Conservation (phyloP, 2,797 vertebrate genomes). For the Cyprinodon diabolis region DNA sequence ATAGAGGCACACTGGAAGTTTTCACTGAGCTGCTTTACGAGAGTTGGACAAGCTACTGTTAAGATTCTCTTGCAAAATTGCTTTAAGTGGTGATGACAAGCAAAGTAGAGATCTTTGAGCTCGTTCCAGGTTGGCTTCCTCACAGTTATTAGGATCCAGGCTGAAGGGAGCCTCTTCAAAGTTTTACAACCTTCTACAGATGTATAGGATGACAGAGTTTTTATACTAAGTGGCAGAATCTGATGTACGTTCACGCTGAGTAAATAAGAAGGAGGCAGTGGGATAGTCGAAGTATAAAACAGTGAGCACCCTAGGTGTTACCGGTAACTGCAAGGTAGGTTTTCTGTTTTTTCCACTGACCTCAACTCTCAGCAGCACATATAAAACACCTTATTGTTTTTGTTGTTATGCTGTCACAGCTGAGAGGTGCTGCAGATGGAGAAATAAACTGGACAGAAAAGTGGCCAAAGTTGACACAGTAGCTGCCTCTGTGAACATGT, state of each 20-base stretch:
- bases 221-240: constrained; percentile 33
- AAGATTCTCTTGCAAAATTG: constrained; percentile 31
- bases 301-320: constrained; percentile 32
- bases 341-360: constrained; percentile 76
- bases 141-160: constrained; percentile 20
- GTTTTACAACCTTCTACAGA: background rate
- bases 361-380: constrained; percentile 62
- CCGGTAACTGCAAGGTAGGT: constrained; percentile 49
- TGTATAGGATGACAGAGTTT: background rate
- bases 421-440: constrained; percentile 40
- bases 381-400: constrained; percentile 70
- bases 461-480: constrained; percentile 26
- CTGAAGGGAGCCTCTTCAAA: background rate
- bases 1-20: constrained; percentile 41
- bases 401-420: constrained; percentile 67
- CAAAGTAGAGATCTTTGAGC: constrained; percentile 23
- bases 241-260: constrained; percentile 10
- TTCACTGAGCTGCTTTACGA: constrained; percentile 32
- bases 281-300: constrained; percentile 42
- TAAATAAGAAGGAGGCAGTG: constrained; percentile 40
- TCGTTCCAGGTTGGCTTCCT: constrained; percentile 34
- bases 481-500: constrained; percentile 22
- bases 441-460: constrained; percentile 41
- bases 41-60: constrained; percentile 38
- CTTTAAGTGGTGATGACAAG: constrained; percentile 36